A percentile compares a stretch with the other conserved stretches of the same genome.
Conservation (phyloP, 2,888 invertebrate genomes). For the Aleiodes alternator region DNA sequence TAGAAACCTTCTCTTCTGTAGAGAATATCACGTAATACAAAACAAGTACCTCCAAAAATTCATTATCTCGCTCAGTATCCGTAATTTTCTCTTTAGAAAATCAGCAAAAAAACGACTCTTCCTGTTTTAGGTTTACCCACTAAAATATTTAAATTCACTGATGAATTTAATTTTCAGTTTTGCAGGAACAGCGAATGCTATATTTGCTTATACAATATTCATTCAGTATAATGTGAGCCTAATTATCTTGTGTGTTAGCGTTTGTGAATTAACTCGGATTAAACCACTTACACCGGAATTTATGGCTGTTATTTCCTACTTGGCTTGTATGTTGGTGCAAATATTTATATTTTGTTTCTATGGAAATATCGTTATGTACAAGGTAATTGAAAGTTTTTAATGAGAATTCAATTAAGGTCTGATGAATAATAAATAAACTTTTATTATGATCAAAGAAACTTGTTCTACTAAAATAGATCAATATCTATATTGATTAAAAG, state of each 20-base stretch:
- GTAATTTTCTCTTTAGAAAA: no score
- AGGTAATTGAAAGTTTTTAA: not conserved
- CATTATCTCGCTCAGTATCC: no score
- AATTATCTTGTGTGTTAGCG: conserved; percentile 54
- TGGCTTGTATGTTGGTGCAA: conserved; percentile 23
- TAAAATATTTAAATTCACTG: not conserved
- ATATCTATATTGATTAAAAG: no score
- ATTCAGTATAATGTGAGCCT: conserved; percentile 57
- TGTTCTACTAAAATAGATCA: no score
- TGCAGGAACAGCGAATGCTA: conserved; percentile 48
- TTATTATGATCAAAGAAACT: no score
- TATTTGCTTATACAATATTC: conserved; percentile 54
- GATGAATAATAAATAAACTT: no score
- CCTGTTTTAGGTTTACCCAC: no score
- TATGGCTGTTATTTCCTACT: conserved; percentile 3
- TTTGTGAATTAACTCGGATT: conserved; percentile 56
- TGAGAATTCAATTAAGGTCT: no score
- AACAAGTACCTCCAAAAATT: no score
- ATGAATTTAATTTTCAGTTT: conserved; percentile 45
- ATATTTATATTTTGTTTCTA: conserved; percentile 23
- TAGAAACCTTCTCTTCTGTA: no score
- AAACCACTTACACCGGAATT: conserved; percentile 25
- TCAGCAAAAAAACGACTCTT: no score
- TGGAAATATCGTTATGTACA: conserved; percentile 7
- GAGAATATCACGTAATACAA: no score